Conservation (phyloP, 2,113 vertebrate genomes). For the Cygnus buccinator region DNA sequence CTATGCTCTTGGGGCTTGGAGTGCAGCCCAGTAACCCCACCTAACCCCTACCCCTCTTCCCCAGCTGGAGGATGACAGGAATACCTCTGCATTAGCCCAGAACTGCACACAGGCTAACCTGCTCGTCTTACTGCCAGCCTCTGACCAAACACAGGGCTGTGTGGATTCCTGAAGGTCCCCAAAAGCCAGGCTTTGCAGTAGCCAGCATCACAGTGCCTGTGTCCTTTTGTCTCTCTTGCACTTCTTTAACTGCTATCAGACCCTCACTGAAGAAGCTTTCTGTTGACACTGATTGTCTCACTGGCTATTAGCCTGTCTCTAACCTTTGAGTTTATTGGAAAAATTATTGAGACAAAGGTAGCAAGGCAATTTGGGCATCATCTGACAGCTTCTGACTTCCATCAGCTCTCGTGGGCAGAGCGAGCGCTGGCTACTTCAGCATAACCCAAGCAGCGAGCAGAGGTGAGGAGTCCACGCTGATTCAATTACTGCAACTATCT, state of each 20-base stretch:
- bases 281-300: not conserved
- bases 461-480: not conserved
- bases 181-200: not conserved
- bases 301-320: conserved; percentile 31
- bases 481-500: not conserved
- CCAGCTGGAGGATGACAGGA: not conserved
- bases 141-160: not conserved
- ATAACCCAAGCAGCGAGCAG: not conserved
- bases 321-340: conserved; percentile 20
- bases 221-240: not conserved
- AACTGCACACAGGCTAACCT: not conserved
- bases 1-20: not conserved
- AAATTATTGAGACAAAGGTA: conserved; percentile 29
- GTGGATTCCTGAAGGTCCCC: not conserved
- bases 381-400: conserved; percentile 10
- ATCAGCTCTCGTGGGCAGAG: not conserved
- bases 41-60: too few relatives aligned
- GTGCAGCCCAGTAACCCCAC: not conserved
- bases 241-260: conserved; percentile 8
- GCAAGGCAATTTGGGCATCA: not conserved
- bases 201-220: not conserved
- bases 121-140: not conserved
- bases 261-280: not conserved
- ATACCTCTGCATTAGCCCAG: not conserved
- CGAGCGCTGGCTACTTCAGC: accelerated